These are phyloP conservation scores for Sebastes variabilis DNA, from an alignment of 2,797 vertebrate genomes.

Conservation along the genomic window DNA sequence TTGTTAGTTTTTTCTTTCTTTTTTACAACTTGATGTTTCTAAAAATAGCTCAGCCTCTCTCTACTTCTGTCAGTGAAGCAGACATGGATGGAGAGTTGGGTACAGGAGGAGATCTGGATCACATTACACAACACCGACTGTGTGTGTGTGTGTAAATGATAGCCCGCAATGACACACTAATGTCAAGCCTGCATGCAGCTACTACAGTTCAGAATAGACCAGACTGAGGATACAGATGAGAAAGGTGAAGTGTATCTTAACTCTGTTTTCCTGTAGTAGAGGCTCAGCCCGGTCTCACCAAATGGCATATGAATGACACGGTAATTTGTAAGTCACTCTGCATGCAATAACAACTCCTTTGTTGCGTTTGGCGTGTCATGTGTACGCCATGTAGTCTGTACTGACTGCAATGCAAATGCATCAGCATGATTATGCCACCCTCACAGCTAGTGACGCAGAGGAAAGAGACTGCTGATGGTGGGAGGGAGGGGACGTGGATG, in stretches of 20 bases:
- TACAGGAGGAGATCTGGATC: conserved; percentile 29
- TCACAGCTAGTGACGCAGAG: too few relatives aligned
- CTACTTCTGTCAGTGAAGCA: conserved; percentile 1
- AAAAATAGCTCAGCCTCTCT: conserved; percentile 22
- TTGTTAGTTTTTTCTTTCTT: not conserved
- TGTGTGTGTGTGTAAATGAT: conserved; percentile 26
- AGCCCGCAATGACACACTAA: conserved; percentile 13
- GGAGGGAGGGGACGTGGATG: too few relatives aligned
- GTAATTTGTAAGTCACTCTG: too few relatives aligned
- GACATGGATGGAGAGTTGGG: not conserved
- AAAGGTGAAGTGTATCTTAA: not conserved
- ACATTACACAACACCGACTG: conserved; percentile 45
- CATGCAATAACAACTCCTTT: too few relatives aligned
- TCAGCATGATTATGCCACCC: too few relatives aligned
- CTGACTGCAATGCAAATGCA: too few relatives aligned
- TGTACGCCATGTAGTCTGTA: too few relatives aligned
- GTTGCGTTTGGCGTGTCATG: too few relatives aligned
- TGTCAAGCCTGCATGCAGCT: conserved; percentile 6
- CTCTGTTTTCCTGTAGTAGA: not conserved
- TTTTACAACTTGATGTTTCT: conserved; percentile 12
- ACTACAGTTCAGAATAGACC: conserved; percentile 2
- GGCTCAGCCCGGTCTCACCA: too few relatives aligned
- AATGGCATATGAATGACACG: too few relatives aligned
- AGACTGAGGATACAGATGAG: not conserved
- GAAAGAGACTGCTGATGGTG: too few relatives aligned